These are phyloP conservation scores for Parascotia fuliginaria DNA, from an alignment of 2,888 invertebrate species.

Conservation along the genomic window DNA sequence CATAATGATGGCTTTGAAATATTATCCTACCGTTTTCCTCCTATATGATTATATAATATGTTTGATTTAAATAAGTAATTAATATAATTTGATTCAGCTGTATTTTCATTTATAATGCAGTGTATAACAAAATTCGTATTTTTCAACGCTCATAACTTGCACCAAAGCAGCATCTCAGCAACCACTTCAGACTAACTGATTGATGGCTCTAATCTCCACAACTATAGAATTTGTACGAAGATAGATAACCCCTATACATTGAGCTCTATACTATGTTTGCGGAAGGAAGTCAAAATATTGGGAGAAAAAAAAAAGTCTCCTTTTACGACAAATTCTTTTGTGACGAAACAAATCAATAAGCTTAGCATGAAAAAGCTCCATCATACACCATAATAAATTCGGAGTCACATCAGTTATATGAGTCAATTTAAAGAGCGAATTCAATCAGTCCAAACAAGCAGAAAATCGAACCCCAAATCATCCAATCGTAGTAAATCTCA, in stretches of 20 bases:
- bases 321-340: background rate
- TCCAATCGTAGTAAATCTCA: constrained; percentile 83
- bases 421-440: constrained; percentile 74
- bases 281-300: constrained; percentile 25
- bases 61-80: too few relatives aligned
- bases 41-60: too few relatives aligned
- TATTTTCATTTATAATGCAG: background rate
- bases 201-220: constrained; percentile 73
- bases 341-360: constrained; percentile 12
- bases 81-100: too few relatives aligned
- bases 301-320: constrained; percentile 8
- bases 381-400: constrained; percentile 34
- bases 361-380: constrained; percentile 4
- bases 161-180: constrained; percentile 53
- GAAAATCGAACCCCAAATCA: constrained; percentile 84
- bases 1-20: too few relatives aligned
- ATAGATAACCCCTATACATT: constrained; percentile 58
- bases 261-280: constrained; percentile 44
- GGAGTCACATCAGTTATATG: constrained; percentile 53
- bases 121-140: background rate
- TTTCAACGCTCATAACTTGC: constrained; percentile 45
- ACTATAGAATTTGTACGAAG: constrained; percentile 65
- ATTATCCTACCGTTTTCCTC: too few relatives aligned
- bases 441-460: constrained; percentile 82
- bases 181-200: constrained; percentile 66